Evolutionary conservation across 2,888 invertebrate species (phyloP).

Genomic region (Argyresthia goedartella): DNA sequence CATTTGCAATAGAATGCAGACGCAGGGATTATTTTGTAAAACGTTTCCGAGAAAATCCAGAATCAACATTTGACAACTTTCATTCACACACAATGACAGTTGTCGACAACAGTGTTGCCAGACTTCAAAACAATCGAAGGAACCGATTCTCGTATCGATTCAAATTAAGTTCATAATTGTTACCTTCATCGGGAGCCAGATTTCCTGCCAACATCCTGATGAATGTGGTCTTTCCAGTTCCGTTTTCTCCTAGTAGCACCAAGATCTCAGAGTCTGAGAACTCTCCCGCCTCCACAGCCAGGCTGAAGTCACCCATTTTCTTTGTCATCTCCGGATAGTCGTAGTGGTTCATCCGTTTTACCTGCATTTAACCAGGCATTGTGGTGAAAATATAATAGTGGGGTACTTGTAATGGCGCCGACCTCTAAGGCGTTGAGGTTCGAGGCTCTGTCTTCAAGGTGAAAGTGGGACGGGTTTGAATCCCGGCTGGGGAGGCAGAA

Average conservation of each 20-base stretch:
- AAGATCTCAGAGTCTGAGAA: slow-evolving; percentile 99
- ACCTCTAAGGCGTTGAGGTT: no score
- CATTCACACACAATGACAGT: slow-evolving; percentile 14
- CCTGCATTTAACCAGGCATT: slow-evolving; percentile 24
- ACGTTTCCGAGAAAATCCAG: slow-evolving; percentile 22
- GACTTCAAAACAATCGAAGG: neutral
- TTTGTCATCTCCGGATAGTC: slow-evolving; percentile 95
- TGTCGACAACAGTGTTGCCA: neutral
- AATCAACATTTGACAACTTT: slow-evolving; percentile 47
- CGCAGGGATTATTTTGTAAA: neutral
- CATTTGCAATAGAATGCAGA: no score
- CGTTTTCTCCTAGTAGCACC: slow-evolving; percentile 96
- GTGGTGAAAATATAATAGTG: no score
- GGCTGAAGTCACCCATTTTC: slow-evolving; percentile 82
- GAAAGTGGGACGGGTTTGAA: no score
- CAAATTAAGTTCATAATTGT: slow-evolving; percentile 12
- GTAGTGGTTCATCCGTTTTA: slow-evolving; percentile 96
- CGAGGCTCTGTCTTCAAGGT: no score
- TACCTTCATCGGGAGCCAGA: slow-evolving; percentile 87
- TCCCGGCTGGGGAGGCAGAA: no score
- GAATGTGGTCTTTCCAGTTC: slow-evolving; percentile 99
- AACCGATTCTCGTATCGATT: slow-evolving; percentile 1
- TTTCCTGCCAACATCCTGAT: slow-evolving; percentile 98
- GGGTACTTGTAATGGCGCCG: no score
- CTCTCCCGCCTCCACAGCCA: slow-evolving; percentile 89